Evolutionary conservation across 2,797 vertebrate species (phyloP).

Genomic region (Anguilla marmorata): DNA sequence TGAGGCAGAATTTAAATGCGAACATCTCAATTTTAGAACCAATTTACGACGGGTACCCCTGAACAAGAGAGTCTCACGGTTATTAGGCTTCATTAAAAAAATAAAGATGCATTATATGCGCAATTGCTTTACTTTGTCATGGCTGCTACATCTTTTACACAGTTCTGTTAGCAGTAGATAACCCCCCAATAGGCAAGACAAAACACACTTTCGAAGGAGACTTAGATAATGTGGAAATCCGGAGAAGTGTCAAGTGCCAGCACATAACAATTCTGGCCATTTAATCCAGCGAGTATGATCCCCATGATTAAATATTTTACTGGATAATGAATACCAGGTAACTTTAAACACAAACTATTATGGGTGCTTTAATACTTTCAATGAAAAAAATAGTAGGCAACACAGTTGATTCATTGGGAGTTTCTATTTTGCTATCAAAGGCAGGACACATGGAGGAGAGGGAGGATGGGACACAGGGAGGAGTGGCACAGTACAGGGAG

Average conservation of each 20-base stretch:
- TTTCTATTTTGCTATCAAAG: too few species aligned
- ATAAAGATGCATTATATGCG: slow-evolving; percentile 2
- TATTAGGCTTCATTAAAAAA: neutral
- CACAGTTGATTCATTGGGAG: neutral
- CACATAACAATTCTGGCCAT: neutral
- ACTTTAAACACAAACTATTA: neutral
- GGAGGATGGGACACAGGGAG: too few species aligned
- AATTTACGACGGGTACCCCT: neutral
- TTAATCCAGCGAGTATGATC: neutral
- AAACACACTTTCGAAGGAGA: neutral
- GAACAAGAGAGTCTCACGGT: neutral
- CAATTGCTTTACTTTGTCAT: neutral
- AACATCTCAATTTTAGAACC: slow-evolving; percentile 11
- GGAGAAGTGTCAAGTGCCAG: neutral
- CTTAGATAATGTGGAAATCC: neutral
- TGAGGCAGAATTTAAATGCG: slow-evolving; percentile 18
- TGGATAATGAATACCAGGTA: neutral
- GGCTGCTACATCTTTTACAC: neutral
- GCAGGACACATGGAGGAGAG: too few species aligned
- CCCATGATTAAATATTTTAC: neutral
- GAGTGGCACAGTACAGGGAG: too few species aligned
- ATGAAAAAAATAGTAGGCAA: neutral
- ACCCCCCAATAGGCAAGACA: neutral
- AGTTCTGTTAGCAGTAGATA: neutral
- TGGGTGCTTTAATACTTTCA: neutral